Evolutionary conservation across 2,113 vertebrate species (phyloP).

Genomic region (Furnarius figulus): DNA sequence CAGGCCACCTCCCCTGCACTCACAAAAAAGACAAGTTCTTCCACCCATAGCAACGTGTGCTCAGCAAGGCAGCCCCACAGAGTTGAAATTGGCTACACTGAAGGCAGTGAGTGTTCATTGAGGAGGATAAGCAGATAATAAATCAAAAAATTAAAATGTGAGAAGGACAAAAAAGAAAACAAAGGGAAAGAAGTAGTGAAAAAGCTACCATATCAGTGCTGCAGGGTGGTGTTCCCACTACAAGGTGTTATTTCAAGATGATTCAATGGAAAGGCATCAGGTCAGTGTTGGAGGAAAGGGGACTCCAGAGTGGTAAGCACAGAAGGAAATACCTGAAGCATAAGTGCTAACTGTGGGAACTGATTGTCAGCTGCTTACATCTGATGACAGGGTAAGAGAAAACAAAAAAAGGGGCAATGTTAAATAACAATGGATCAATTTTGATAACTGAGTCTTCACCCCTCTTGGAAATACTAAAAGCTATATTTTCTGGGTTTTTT

Average conservation of each 20-base stretch:
- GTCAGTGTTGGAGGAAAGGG: background rate
- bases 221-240: background rate
- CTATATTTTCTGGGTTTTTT: background rate
- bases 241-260: background rate
- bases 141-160: background rate
- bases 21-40: background rate
- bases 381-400: background rate
- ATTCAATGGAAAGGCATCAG: background rate
- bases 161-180: background rate
- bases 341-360: background rate
- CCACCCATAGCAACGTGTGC: background rate
- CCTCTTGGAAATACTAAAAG: background rate
- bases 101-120: background rate
- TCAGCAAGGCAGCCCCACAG: background rate
- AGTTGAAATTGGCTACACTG: background rate
- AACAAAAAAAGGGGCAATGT: background rate
- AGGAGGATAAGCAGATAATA: background rate
- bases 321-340: background rate
- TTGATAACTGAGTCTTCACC: background rate
- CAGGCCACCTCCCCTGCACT: background rate
- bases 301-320: background rate
- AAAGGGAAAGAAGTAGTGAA: background rate
- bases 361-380: background rate
- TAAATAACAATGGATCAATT: background rate
- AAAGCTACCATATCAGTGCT: background rate